Percentiles rank a stretch among this genome's conserved stretches.
Evolutionary conservation across 2,113 vertebrate species (phyloP).

Genomic region (Aegotheles bennettii): DNA sequence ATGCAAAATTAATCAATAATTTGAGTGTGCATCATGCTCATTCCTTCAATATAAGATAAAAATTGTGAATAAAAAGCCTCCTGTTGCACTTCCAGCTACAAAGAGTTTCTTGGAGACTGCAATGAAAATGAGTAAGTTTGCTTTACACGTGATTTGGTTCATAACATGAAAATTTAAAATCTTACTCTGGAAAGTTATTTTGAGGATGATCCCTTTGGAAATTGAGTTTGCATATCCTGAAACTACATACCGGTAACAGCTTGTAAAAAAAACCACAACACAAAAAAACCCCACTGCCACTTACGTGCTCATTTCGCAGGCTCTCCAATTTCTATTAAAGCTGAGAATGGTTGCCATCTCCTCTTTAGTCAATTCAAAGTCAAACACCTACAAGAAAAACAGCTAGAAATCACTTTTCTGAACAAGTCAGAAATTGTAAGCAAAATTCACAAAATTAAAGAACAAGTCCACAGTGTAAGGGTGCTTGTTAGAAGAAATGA

Average conservation of each 20-base stretch:
- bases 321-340: slow-evolving; percentile 87
- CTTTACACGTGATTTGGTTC: not conserved
- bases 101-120: not conserved
- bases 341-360: slow-evolving; percentile 83
- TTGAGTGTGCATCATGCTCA: not conserved
- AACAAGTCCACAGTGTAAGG: not conserved
- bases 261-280: not conserved
- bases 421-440: not conserved
- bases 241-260: not conserved
- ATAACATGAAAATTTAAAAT: not conserved
- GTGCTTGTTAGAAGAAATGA: not conserved
- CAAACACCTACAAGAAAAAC: slow-evolving; percentile 80
- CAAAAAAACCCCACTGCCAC: not conserved
- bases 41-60: not conserved
- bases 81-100: not conserved
- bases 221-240: not conserved
- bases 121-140: not conserved
- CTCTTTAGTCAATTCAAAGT: slow-evolving; percentile 84
- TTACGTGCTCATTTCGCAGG: slow-evolving; percentile 80
- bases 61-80: not conserved
- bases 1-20: not conserved
- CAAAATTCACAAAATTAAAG: not conserved
- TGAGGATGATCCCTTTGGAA: not conserved
- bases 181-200: not conserved
- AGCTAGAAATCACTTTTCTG: not conserved